Conservation (phyloP, 2,888 invertebrate genomes). For the Rhodophaea formosa region DNA sequence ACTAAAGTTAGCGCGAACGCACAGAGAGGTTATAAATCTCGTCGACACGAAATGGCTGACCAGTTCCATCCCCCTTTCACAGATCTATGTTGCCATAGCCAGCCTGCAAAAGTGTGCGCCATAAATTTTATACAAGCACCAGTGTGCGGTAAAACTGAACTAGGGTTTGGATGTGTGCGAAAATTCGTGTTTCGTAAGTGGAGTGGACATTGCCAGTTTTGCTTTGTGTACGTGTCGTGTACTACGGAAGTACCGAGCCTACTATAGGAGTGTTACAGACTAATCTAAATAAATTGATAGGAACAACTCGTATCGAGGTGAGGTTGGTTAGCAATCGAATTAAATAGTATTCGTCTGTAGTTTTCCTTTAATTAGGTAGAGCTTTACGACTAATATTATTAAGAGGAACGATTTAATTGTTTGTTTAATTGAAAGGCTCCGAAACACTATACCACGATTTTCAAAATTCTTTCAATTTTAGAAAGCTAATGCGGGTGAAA, state of each 20-base stretch:
- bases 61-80: constrained; percentile 61
- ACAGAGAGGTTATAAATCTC: constrained; percentile 78
- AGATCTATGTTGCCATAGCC: constrained; percentile 67
- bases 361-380: no score
- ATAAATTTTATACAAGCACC: constrained; percentile 78
- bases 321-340: constrained; percentile 57
- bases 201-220: constrained; percentile 69
- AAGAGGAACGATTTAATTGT: no score
- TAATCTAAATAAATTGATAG: constrained; percentile 70
- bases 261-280: constrained; percentile 47
- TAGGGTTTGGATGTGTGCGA: constrained; percentile 64
- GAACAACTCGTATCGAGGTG: constrained; percentile 46
- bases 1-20: constrained; percentile 64
- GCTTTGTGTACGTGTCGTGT: constrained; percentile 68
- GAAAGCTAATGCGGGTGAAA: no score
- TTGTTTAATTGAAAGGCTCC: no score
- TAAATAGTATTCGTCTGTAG: constrained; percentile 41
- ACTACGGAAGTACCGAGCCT: constrained; percentile 56
- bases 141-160: constrained; percentile 76
- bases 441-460: no score
- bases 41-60: constrained; percentile 79
- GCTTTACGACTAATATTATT: no score
- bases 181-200: constrained; percentile 72
- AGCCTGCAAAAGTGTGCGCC: constrained; percentile 78
- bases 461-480: no score